Evolutionary conservation across 2,888 invertebrate genomes (phyloP), one percentile per base, ranked within the genome.

Genomic region (Drosophila gaucha): DNA sequence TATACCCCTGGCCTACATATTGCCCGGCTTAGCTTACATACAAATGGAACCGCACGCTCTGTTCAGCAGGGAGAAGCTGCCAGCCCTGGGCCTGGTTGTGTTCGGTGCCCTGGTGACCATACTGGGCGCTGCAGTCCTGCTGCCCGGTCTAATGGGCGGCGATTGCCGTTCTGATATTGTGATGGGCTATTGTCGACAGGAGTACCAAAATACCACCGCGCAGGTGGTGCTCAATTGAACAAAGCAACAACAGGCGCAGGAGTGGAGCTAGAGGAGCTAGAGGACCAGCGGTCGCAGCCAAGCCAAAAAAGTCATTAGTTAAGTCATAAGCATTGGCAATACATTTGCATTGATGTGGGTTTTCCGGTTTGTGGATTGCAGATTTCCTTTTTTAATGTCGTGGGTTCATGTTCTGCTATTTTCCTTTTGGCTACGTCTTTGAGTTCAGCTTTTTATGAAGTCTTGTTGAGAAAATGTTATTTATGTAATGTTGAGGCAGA

Each of bases 1-100:
- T 8, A 95, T 96, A 59, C 96, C 97, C 0, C 90, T 97, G 75
- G 96, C 97, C 10, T 97, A 96, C 90, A 94, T 97, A 69, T 92
- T 97, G 50, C 97, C 97, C 3, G 95, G 96, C 0, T 90, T 96
- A 12, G 95, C 96, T 79, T 96, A 96, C 86, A 93, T 97, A 69
- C 94, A 94, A 90, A 93, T 97, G 78, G 95, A 95, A 79, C 94
- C 95, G 70, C 96, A 95, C 16, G 93, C 94, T 26, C 84, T 95
- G 2, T 92, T 95, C 22, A 94, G 95, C 30, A 91, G 93, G 12
- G 93, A 93, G 84, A 96, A 96, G 90, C 90, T 96, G 18, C 95
- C 96, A 1, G 95, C 96, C 0, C 91, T 96, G 26, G 93, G 94
- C 1, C 93, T 96, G 41, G 94, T 94, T 3, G 78, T 94, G 0